Conservation (phyloP, 1,140 invertebrate species). For the Drosophila ercepeae region DNA sequence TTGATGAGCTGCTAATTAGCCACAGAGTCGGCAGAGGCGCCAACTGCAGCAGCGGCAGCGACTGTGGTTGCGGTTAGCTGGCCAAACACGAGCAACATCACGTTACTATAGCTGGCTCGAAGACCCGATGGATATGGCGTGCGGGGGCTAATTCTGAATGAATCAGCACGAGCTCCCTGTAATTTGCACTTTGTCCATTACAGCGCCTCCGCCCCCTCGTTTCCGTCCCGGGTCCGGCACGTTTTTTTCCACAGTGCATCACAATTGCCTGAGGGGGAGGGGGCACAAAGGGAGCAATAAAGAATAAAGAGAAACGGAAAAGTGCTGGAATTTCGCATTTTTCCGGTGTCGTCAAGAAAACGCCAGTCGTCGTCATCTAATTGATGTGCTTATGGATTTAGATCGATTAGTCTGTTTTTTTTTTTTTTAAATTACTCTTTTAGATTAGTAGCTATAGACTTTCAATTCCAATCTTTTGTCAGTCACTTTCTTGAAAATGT, state of each 20-base stretch:
- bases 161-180: slow-evolving; percentile 76
- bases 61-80: slow-evolving; percentile 38
- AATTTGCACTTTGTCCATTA: slow-evolving; percentile 72
- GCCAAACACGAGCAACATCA: slow-evolving; percentile 49
- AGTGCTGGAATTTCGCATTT: slow-evolving; percentile 42
- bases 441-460: background rate
- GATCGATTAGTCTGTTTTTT: slow-evolving; percentile 17
- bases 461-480: too few relatives aligned
- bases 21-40: slow-evolving; percentile 22
- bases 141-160: slow-evolving; percentile 64
- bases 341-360: slow-evolving; percentile 37
- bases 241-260: slow-evolving; percentile 19
- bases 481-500: too few relatives aligned
- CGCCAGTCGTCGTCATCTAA: slow-evolving; percentile 7
- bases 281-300: slow-evolving; percentile 18
- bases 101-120: slow-evolving; percentile 4
- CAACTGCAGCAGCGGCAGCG: slow-evolving; percentile 13
- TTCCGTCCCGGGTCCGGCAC: background rate
- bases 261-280: too few relatives aligned
- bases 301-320: slow-evolving; percentile 29
- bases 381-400: slow-evolving; percentile 28
- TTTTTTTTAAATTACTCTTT: background rate
- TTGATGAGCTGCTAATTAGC: slow-evolving; percentile 80
- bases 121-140: slow-evolving; percentile 54
- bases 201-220: background rate